phyloP scores from a whole-genome alignment of 1,140 invertebrate genomes.

The Pteromalus puparum region DNA sequence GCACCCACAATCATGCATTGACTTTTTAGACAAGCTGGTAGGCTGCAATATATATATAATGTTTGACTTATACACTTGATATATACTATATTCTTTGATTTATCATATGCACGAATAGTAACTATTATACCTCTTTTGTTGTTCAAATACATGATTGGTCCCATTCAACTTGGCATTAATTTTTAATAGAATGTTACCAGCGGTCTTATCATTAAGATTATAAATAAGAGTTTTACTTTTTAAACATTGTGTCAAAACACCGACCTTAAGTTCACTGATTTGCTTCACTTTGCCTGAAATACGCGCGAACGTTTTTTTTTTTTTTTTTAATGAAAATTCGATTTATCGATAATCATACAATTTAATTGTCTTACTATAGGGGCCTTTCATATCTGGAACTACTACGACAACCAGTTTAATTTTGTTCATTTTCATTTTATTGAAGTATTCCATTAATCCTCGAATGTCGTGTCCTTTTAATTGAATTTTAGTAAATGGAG shows the following conservation, averaged over 20 bases:
- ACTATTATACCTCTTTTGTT: conserved; percentile 53
- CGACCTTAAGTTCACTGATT: conserved; percentile 83
- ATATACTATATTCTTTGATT: too few relatives aligned
- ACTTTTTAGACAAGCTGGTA: conserved; percentile 64
- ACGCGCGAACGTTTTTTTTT: conserved; percentile 9
- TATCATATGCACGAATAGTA: too few relatives aligned
- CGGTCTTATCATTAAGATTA: conserved; percentile 67
- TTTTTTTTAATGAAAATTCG: neutral
- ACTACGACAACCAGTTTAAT: conserved; percentile 77
- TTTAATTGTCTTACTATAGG: conserved; percentile 72
- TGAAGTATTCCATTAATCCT: neutral
- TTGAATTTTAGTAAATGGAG: conserved; percentile 53
- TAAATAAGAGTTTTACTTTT: conserved; percentile 76
- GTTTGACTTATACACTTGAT: too few relatives aligned
- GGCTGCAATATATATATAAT: conserved; percentile 49
- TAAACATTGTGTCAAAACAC: conserved; percentile 89
- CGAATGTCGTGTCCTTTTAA: conserved; percentile 23
- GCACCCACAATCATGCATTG: conserved; percentile 87
- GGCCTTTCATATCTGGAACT: conserved; percentile 68
- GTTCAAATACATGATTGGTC: conserved; percentile 82
- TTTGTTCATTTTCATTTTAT: conserved; percentile 51
- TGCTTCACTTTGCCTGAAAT: conserved; percentile 80
- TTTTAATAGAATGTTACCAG: conserved; percentile 88
- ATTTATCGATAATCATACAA: neutral
- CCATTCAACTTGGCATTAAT: conserved; percentile 91